Evolutionary conservation across 2,797 vertebrate genomes (phyloP).

Genomic region (Eulemur coronatus): DNA sequence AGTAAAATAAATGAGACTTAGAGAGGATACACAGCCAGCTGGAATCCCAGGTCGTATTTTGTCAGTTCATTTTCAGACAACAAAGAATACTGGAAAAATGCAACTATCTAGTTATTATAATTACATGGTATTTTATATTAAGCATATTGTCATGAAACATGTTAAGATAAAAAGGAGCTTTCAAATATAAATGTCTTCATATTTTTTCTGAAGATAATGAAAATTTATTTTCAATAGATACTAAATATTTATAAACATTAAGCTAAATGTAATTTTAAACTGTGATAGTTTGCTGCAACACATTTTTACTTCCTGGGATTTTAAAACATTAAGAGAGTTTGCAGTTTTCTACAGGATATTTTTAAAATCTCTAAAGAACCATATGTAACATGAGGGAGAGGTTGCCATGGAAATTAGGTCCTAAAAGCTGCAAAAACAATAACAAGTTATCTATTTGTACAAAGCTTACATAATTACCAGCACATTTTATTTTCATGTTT

Average conservation of each 20-base stretch:
- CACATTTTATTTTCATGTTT: conserved; percentile 18
- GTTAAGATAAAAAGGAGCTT: background rate
- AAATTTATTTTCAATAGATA: conserved; percentile 37
- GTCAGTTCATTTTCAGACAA: background rate
- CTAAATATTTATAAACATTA: conserved; percentile 74
- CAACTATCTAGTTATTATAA: conserved; percentile 14
- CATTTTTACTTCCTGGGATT: conserved; percentile 52
- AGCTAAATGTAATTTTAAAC: conserved; percentile 66
- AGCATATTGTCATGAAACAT: background rate
- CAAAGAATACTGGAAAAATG: background rate
- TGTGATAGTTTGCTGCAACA: conserved; percentile 41
- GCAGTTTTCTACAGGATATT: conserved; percentile 65
- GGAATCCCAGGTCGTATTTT: background rate
- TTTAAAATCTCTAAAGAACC: conserved; percentile 52
- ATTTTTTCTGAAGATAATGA: conserved; percentile 20
- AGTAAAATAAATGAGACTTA: background rate
- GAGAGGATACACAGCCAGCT: background rate
- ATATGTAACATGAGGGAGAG: conserved; percentile 17
- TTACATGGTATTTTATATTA: conserved; percentile 4
- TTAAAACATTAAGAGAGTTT: conserved; percentile 25
- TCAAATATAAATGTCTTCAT: conserved; percentile 19
- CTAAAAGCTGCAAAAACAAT: conserved; percentile 62
- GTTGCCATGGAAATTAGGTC: conserved; percentile 54
- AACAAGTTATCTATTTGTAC: background rate
- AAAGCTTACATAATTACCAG: conserved; percentile 39